phyloP scores from a whole-genome alignment of 2,888 invertebrate species.

The Sarcophaga rosellei region DNA sequence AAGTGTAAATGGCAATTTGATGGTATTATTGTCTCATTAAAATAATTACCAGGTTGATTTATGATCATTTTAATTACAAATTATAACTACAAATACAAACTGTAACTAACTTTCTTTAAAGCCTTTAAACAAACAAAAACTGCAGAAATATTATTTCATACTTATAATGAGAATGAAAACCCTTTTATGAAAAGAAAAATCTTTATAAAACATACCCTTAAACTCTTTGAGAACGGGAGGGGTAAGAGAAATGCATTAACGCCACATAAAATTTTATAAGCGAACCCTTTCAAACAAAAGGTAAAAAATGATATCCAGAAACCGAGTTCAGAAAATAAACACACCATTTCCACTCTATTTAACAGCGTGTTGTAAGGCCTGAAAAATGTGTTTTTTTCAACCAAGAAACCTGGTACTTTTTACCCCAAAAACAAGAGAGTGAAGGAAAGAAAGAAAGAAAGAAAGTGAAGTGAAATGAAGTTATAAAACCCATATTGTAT shows the following conservation, averaged over 20 bases:
- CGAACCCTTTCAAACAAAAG: neutral
- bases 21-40: conserved; percentile 73
- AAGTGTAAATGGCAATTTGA: conserved; percentile 1
- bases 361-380: conserved; percentile 50
- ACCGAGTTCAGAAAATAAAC: conserved; percentile 52
- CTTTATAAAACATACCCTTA: no score
- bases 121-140: conserved; percentile 46
- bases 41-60: conserved; percentile 77
- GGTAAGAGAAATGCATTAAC: conserved; percentile 1
- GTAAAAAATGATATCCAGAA: conserved; percentile 18
- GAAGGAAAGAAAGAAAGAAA: no score
- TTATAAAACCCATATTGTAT: neutral
- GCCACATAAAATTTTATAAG: conserved; percentile 39
- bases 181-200: neutral
- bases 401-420: conserved; percentile 5
- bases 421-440: conserved; percentile 41
- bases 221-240: neutral
- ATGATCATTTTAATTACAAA: conserved; percentile 75
- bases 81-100: conserved; percentile 40
- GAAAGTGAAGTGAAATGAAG: no score
- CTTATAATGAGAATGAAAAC: neutral
- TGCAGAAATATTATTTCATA: neutral
- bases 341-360: conserved; percentile 59
- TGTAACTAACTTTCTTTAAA: conserved; percentile 39
- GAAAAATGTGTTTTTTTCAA: conserved; percentile 27